Conservation (phyloP, 37 sponge, comb jelly and placozoan species). For the Trichoplax adhaerens region DNA sequence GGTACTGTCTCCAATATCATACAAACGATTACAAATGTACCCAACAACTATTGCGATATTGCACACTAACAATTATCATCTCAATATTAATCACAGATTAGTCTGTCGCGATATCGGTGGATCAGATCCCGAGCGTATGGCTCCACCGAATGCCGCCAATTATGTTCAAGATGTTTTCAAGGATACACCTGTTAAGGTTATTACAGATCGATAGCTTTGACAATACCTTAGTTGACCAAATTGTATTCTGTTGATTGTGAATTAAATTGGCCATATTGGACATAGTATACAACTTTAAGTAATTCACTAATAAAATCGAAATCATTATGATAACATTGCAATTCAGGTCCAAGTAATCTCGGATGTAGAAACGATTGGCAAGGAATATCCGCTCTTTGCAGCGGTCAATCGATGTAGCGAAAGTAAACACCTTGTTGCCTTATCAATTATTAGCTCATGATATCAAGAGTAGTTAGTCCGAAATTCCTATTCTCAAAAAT, state of each 20-base stretch:
- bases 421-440: constrained; percentile 6
- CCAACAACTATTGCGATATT: no score
- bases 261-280: no score
- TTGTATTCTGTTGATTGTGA: no score
- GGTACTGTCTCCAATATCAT: no score
- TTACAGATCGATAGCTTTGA: no score
- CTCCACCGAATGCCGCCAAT: constrained; percentile 6
- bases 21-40: no score
- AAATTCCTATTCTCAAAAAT: constrained; percentile 2
- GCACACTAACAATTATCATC: no score
- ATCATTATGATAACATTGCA: no score
- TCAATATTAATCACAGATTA: not conserved
- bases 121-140: constrained; percentile 25
- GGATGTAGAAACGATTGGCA: constrained; percentile 15
- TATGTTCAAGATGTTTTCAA: constrained; percentile 8
- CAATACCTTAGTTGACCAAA: no score
- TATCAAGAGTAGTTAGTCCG: constrained; percentile 3
- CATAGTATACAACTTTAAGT: no score
- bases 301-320: no score
- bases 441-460: not conserved
- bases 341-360: constrained; percentile 22
- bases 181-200: constrained; percentile 3
- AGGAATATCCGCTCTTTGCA: constrained; percentile 22
- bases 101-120: constrained; percentile 30
- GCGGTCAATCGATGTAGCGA: constrained; percentile 33